Evolutionary conservation across 2,797 vertebrate species (phyloP).

Genomic region (Catostomus latipinnis): DNA sequence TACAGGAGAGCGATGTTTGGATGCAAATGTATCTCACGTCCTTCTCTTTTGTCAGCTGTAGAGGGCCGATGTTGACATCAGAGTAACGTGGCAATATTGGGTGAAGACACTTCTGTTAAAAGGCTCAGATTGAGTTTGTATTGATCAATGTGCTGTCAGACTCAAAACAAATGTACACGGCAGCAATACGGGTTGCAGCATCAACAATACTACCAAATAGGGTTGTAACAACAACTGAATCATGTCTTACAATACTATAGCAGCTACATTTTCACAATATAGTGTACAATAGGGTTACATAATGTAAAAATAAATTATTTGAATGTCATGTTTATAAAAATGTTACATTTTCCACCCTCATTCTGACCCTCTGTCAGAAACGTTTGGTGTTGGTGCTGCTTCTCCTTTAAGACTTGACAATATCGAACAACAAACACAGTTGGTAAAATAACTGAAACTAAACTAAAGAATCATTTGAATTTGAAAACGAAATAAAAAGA

Average conservation of each 20-base stretch:
- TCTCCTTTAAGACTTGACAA: too few relatives aligned
- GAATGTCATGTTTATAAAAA: too few relatives aligned
- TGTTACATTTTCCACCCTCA: too few relatives aligned
- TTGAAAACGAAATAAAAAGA: too few relatives aligned
- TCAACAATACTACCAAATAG: neutral
- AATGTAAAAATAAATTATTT: too few relatives aligned
- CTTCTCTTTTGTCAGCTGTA: neutral
- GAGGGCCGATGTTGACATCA: neutral
- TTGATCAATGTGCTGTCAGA: constrained; percentile 25
- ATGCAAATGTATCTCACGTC: neutral
- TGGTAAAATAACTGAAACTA: too few relatives aligned
- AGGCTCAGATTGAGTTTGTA: constrained; percentile 22
- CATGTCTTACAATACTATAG: neutral
- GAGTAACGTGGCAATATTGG: constrained; percentile 10
- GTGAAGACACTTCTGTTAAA: constrained; percentile 22
- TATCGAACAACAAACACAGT: too few relatives aligned
- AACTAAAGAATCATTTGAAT: too few relatives aligned
- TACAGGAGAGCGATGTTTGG: constrained; percentile 15
- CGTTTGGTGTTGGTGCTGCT: too few relatives aligned
- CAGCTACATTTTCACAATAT: neutral
- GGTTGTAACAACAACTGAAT: neutral
- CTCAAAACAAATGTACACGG: constrained; percentile 1
- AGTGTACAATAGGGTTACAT: too few relatives aligned
- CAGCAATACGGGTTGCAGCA: neutral
- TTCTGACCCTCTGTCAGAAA: too few relatives aligned